Evolutionary conservation across 2,113 vertebrate genomes (phyloP), one percentile per base, ranked within the genome.

Genomic region (Gallinago jamesoni): DNA sequence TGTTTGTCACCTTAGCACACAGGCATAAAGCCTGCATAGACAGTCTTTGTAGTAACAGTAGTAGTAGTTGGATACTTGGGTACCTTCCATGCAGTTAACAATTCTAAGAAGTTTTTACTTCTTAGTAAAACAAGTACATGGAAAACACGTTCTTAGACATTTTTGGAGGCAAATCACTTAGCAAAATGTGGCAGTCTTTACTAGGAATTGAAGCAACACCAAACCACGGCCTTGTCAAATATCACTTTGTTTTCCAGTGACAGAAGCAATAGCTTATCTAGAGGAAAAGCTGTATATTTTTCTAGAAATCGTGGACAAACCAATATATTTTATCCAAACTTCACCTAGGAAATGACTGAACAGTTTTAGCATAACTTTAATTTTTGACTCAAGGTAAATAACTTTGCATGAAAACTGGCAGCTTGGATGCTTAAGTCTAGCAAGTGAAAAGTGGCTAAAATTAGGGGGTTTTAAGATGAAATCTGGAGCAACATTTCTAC

Each of bases 61-160:
- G 25, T 5, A 62, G 15, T 4, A 1, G 0, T 47, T 22, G 18
- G 30, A 39, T 47, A 62, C 6, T 50, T 5, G 13, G 3, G 4
- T 83, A 30, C 48, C 5, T 8, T 69, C 2, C 15, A 60, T 15
- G 21, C 10, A 43, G n/a, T 60, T 31, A 68, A 45, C 9, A 74
- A 55, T 1, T 35, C 4, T 62, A 35, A 63, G 8, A n/a, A 27
- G 1, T 23, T 87, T 75, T 84, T 76, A 67, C 7, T 47, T 47
- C 45, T 19, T 47, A 47, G 45, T 47, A 21, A 47, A 47, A 47
- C 45, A 47, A 10, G 45, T 47, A 47, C 45, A 21, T 47, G 50
- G 27, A 31, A 3, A 52, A 47, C 7, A 14, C 3, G 2, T 60
- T 30, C 24, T 35, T 19, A 63, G n/a, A 55, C 11, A 55, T 77